phyloP scores from a whole-genome alignment of 2,888 invertebrate genomes.

The Stictocephala bisonia region DNA sequence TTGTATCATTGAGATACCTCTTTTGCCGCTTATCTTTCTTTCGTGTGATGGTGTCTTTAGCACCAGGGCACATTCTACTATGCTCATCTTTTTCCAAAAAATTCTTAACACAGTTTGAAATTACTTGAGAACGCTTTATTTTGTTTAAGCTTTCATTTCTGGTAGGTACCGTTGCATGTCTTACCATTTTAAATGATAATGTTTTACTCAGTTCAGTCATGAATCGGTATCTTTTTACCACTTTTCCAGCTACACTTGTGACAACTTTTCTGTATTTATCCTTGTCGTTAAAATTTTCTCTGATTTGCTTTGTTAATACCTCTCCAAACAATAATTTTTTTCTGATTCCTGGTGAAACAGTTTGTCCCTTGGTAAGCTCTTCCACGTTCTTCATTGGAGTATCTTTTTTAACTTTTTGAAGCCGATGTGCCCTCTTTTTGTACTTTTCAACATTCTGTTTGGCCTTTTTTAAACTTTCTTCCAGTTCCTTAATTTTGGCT shows the following conservation, averaged over 20 bases:
- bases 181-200: constrained; percentile 25
- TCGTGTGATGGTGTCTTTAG: constrained; percentile 58
- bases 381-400: constrained; percentile 23
- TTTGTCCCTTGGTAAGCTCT: constrained; percentile 16
- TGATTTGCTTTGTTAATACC: constrained; percentile 19
- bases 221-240: constrained; percentile 14
- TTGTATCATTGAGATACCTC: constrained; percentile 57
- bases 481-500: constrained; percentile 26
- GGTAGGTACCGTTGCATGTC: constrained; percentile 5
- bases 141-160: constrained; percentile 33
- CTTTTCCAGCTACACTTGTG: constrained; percentile 1
- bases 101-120: constrained; percentile 42
- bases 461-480: constrained; percentile 27
- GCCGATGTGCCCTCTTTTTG: constrained; percentile 26
- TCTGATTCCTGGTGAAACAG: constrained; percentile 12
- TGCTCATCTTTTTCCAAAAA: constrained; percentile 60
- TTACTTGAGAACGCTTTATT: constrained; percentile 1
- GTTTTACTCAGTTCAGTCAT: constrained; percentile 20
- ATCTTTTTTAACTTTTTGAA: constrained; percentile 20
- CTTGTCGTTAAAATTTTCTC: constrained; percentile 32
- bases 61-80: constrained; percentile 58
- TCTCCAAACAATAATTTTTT: constrained; percentile 25
- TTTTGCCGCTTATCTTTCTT: constrained; percentile 57
- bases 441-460: constrained; percentile 20
- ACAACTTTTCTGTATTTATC: constrained; percentile 15